phyloP scores from a whole-genome alignment of 1,140 invertebrate species.

The Hyphantria cunea region DNA sequence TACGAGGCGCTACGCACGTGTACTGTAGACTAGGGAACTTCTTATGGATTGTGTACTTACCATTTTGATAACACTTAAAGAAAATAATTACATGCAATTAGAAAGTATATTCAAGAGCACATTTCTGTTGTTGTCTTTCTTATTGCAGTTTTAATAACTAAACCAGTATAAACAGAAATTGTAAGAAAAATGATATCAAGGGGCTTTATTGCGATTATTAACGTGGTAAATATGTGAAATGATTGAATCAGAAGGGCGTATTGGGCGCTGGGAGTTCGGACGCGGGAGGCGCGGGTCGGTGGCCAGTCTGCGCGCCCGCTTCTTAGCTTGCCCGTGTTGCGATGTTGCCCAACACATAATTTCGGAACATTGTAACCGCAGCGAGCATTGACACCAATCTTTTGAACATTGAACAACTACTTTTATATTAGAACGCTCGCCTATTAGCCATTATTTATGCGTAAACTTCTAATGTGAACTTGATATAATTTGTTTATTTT shows the following conservation, averaged over 20 bases:
- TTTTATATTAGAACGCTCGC: conserved; percentile 43
- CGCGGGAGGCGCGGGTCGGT: conserved; percentile 43
- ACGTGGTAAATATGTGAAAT: conserved; percentile 27
- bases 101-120: too few relatives aligned
- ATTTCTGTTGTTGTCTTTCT: too few relatives aligned
- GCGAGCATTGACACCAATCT: conserved; percentile 79
- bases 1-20: conserved; percentile 40
- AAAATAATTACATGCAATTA: too few relatives aligned
- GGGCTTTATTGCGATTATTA: not conserved
- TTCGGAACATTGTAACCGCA: conserved; percentile 78
- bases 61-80: too few relatives aligned
- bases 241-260: conserved; percentile 62
- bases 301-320: conserved; percentile 33
- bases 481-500: too few relatives aligned
- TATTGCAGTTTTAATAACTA: too few relatives aligned
- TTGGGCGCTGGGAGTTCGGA: conserved; percentile 42
- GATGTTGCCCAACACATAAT: conserved; percentile 72
- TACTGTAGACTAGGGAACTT: conserved; percentile 7
- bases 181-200: too few relatives aligned
- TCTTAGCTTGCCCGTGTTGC: conserved; percentile 41
- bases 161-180: too few relatives aligned
- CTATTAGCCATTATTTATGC: conserved; percentile 33
- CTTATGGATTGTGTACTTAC: not conserved
- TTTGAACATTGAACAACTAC: conserved; percentile 60
- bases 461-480: not conserved